phyloP scores from a whole-genome alignment of 2,888 invertebrate genomes.

The Tillus elongatus region DNA sequence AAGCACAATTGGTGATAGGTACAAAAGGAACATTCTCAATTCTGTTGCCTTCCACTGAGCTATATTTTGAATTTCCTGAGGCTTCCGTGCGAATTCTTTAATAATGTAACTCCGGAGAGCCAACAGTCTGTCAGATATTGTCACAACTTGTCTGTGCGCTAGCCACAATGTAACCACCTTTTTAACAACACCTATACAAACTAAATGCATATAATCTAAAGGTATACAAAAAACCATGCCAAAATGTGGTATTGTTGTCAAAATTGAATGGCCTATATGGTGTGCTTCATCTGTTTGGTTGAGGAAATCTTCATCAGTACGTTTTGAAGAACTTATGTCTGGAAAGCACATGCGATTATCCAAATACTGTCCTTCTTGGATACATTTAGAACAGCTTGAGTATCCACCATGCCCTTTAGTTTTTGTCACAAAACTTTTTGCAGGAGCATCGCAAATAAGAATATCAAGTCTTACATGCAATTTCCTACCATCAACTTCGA shows the following conservation, averaged over 20 bases:
- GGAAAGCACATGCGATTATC: slow-evolving; percentile 1
- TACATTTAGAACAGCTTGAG: slow-evolving; percentile 6
- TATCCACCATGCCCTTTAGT: slow-evolving; percentile 9
- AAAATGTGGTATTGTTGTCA: not conserved
- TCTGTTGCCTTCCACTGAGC: not conserved
- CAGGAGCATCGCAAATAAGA: slow-evolving; percentile 6
- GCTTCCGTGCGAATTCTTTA: not conserved
- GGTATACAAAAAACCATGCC: not conserved
- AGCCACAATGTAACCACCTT: not conserved
- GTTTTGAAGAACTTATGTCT: not conserved
- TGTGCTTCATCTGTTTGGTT: not conserved
- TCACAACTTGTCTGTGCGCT: not conserved
- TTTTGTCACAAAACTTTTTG: slow-evolving; percentile 8
- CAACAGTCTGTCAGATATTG: not conserved
- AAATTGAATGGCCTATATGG: not conserved
- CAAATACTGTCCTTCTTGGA: slow-evolving; percentile 3
- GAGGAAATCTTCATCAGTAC: not conserved
- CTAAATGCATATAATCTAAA: slow-evolving; percentile 1
- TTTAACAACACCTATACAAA: slow-evolving; percentile 1
- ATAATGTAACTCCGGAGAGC: not conserved
- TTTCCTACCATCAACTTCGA: not conserved
- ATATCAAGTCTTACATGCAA: not conserved
- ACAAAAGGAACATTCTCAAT: not conserved
- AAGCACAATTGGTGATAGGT: no score
- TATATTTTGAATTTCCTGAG: not conserved